Percentiles rank a stretch among this genome's conserved stretches.
Evolutionary conservation across 2,797 vertebrate genomes (phyloP).

Genomic region (Aotus griseimembra): DNA sequence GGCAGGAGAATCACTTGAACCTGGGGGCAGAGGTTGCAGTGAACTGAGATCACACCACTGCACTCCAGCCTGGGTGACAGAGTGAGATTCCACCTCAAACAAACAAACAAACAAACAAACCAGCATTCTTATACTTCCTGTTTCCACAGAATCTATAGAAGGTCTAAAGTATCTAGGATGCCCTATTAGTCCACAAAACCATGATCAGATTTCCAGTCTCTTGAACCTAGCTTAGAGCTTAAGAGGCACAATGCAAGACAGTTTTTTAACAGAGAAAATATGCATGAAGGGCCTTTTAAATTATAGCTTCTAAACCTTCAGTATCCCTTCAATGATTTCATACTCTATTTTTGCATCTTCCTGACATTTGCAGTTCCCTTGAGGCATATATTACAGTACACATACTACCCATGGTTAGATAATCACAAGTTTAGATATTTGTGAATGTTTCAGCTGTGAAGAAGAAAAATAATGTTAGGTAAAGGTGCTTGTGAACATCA

Average conservation of each 20-base stretch:
- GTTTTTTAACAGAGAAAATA: slow-evolving; percentile 82
- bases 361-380: slow-evolving; percentile 82
- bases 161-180: slow-evolving; percentile 78
- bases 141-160: slow-evolving; percentile 83
- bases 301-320: slow-evolving; percentile 82
- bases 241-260: slow-evolving; percentile 75
- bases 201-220: slow-evolving; percentile 84
- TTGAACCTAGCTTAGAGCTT: slow-evolving; percentile 84
- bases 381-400: slow-evolving; percentile 77
- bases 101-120: too few species aligned
- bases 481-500: slow-evolving; percentile 59
- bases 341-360: slow-evolving; percentile 82
- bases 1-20: background rate
- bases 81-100: background rate
- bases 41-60: background rate
- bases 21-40: background rate
- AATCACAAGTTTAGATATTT: slow-evolving; percentile 82
- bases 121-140: slow-evolving; percentile 73
- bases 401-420: slow-evolving; percentile 77
- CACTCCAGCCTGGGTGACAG: background rate
- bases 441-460: slow-evolving; percentile 71
- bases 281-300: slow-evolving; percentile 80
- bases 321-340: slow-evolving; percentile 83
- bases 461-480: slow-evolving; percentile 45
- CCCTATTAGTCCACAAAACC: slow-evolving; percentile 78